Evolutionary conservation across 2,113 vertebrate genomes (phyloP), one percentile per base, ranked within the genome.

Genomic region (Melospiza georgiana): DNA sequence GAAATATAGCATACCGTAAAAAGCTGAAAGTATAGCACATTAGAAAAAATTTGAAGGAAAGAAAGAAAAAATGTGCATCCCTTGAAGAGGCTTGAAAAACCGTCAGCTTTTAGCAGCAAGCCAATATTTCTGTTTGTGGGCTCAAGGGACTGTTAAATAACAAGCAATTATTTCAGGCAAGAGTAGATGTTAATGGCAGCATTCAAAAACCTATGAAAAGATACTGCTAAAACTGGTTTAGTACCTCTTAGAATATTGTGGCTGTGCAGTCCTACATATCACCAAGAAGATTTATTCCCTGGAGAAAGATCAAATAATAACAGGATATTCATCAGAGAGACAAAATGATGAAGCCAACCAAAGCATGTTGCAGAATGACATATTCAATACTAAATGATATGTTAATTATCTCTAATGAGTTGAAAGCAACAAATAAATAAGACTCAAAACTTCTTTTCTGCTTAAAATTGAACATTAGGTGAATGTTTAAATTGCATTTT

Each of bases 41-140:
- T 90, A 66, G 35, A 77, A 81, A 65, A 93, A 7, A 44, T 6
- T 46, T 71, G 72, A 85, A 95, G 25, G 43, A 78, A 83, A 44
- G 11, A 89, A 46, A 49, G 66, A 74, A 95, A 86, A 94, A 95
- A 79, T 49, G 15, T 46, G 8, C 39, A 41, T 80, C 30, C 85
- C 58, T 76, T 88, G 48, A 95, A 90, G 41, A 94, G n/a, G 28
- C 37, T 80, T 89, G 77, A 85, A 68, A 94, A 96, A 82, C 31
- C 52, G 43, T 89, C 84, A 83, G 21, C 81, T 74, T 87, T 77
- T 93, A 96, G 55, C 15, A 84, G n/a, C 94, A 97, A 97, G 68
- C 46, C 76, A 95, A n/a, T 94, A 95, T 94, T 97, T 97, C 84
- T 79, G 75, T 83, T 95, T 95, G 73, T 90, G 72, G 92, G 52